These are phyloP conservation scores for Reinhardtius hippoglossoides DNA, from an alignment of 2,113 vertebrate genomes.

Conservation along the genomic window DNA sequence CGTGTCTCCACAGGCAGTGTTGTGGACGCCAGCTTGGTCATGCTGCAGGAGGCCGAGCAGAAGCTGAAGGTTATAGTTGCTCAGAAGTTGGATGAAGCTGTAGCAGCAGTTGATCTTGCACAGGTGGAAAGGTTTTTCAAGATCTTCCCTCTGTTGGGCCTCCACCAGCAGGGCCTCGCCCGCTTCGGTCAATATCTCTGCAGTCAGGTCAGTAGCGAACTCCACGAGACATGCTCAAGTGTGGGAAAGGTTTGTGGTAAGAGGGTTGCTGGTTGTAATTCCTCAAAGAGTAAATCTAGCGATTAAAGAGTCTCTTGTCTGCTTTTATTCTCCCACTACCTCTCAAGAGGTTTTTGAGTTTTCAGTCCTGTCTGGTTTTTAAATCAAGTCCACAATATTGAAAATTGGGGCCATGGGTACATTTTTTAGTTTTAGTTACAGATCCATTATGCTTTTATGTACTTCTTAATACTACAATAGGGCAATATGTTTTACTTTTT, in stretches of 20 bases:
- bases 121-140: constrained; percentile 99
- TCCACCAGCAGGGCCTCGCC: constrained; percentile 95
- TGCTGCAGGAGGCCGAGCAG: constrained; percentile 94
- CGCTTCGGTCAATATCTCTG: constrained; percentile 96
- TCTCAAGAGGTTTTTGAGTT: too few species aligned
- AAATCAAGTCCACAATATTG: not conserved
- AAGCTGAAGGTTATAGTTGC: constrained; percentile 93
- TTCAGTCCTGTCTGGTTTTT: too few species aligned
- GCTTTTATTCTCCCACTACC: too few species aligned
- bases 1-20: constrained; percentile 84
- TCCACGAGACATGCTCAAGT: not conserved
- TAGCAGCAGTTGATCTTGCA: constrained; percentile 89
- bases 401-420: not conserved
- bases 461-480: not conserved
- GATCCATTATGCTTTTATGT: not conserved
- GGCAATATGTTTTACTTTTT: too few species aligned
- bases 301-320: not conserved
- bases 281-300: too few species aligned
- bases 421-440: not conserved
- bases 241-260: too few species aligned
- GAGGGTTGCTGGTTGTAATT: too few species aligned
- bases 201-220: constrained; percentile 85
- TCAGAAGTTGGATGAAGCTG: constrained; percentile 90
- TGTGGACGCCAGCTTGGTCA: constrained; percentile 93
- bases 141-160: constrained; percentile 94